Evolutionary conservation across 2,888 invertebrate species (phyloP), one percentile per base, ranked within the genome.

Genomic region (Aricia artaxerxes): DNA sequence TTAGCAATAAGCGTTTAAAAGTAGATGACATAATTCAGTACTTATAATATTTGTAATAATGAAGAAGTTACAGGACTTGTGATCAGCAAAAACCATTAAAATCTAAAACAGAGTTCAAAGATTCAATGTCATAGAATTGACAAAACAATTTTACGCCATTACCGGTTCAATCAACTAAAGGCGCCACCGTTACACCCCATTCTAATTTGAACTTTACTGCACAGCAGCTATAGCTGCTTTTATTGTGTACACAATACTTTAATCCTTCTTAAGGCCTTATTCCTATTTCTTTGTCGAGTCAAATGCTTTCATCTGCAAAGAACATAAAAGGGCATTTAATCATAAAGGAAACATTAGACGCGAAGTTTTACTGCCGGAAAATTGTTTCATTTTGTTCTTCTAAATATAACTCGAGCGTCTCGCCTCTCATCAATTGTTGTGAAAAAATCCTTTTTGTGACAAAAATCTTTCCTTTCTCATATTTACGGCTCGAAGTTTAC

Each of bases 401-500:
- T 79, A 75, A 79, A 61, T 61, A 73, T 40, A 40, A n/a, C 61
- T 75, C 76, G 83, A 83, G 82, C 83, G 83, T 84, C 86, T 84
- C 84, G 84, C 85, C 83, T 82, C 86, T 84, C 83, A 84, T 85
- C 87, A 86, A 87, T 86, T 83, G 85, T 83, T 82, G 83, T 83
- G 83, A 85, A 85, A 84, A 84, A 84, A 84, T 83, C 87, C 85
- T 89, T 87, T 88, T 87, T 87, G 84, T 84, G 84, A 83, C 85
- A 85, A 83, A 88, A 90, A 89, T 90, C 87, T 90, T 90, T 89
- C 86, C 86, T 87, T 87, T 87, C 88, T 90, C 90, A 91, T 91
- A 91, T 91, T 91, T 91, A 91, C 89, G 88, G 88, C 87, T 88
- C 86, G 84, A 89, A 89, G 88, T 91, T 92, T 91, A 91, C 89